Evolutionary conservation across 1,140 invertebrate genomes (phyloP).

Genomic region (Drosophila bipectinata): DNA sequence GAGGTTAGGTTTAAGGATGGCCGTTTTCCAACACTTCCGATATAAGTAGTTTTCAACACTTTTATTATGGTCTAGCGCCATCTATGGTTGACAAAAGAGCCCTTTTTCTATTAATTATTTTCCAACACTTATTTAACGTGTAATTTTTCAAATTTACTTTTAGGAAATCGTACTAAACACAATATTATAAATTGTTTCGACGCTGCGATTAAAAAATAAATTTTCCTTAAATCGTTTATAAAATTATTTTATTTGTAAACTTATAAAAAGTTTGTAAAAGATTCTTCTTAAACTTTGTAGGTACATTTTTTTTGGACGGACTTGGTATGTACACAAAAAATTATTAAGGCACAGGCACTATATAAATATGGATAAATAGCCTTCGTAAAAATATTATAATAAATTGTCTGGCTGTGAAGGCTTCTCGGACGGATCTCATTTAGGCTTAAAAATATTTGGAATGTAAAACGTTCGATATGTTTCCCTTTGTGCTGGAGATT

Average conservation of each 20-base stretch:
- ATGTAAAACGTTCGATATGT: slow-evolving; percentile 41
- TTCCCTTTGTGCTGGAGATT: slow-evolving; percentile 42
- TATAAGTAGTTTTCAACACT: neutral
- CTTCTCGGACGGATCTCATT: slow-evolving; percentile 23
- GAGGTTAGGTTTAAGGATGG: neutral
- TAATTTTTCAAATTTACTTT: too few species aligned
- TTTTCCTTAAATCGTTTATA: neutral
- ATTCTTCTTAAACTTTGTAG: slow-evolving; percentile 28
- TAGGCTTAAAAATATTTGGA: slow-evolving; percentile 33
- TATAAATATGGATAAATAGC: slow-evolving; percentile 14
- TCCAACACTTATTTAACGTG: too few species aligned
- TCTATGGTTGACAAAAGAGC: too few species aligned
- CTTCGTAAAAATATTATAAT: neutral
- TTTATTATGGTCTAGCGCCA: too few species aligned
- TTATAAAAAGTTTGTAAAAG: slow-evolving; percentile 39
- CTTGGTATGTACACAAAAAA: slow-evolving; percentile 46
- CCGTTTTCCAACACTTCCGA: neutral
- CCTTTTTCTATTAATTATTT: too few species aligned
- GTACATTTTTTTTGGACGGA: slow-evolving; percentile 39
- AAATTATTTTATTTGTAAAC: slow-evolving; percentile 37
- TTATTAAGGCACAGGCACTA: slow-evolving; percentile 38
- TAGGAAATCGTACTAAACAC: too few species aligned
- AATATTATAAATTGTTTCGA: too few species aligned
- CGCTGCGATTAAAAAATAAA: neutral
- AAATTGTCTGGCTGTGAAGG: neutral